These are phyloP conservation scores for Peromyscus polionotus DNA, from an alignment of 2,113 vertebrate genomes.

Conservation along the genomic window DNA sequence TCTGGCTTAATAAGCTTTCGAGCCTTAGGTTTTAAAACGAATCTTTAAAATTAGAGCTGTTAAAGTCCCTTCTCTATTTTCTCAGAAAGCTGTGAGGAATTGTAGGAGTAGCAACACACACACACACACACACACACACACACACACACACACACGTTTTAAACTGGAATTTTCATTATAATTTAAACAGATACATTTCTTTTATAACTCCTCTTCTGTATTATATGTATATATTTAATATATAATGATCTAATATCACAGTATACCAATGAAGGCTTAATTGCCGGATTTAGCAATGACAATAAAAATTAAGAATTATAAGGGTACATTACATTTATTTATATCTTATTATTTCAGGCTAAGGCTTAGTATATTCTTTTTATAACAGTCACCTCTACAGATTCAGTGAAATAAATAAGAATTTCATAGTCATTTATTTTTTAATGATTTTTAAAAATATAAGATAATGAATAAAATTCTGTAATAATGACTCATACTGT, in stretches of 20 bases:
- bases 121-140: neutral
- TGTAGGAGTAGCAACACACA: neutral
- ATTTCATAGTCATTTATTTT: neutral
- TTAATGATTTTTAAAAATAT: slow-evolving; percentile 31
- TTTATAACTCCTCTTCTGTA: neutral
- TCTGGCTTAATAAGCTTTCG: neutral
- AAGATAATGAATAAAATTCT: slow-evolving; percentile 4
- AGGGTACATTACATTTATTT: neutral
- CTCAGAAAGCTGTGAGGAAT: neutral
- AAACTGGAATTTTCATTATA: neutral
- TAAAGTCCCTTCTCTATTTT: neutral
- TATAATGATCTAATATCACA: neutral
- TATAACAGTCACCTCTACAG: neutral
- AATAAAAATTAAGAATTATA: neutral
- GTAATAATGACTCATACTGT: neutral
- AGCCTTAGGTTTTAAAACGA: neutral
- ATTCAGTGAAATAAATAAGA: neutral
- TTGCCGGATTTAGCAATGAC: neutral
- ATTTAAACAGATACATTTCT: neutral
- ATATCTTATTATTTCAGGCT: slow-evolving; percentile 23
- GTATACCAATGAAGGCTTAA: neutral
- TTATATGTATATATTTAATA: neutral
- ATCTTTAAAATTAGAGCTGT: slow-evolving; percentile 8
- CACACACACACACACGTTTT: neutral
- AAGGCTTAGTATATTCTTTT: neutral